A percentile compares a stretch with the other conserved stretches of the same genome.
Evolutionary conservation across 2,888 invertebrate genomes (phyloP).

Genomic region (Spilosoma lubricipeda): DNA sequence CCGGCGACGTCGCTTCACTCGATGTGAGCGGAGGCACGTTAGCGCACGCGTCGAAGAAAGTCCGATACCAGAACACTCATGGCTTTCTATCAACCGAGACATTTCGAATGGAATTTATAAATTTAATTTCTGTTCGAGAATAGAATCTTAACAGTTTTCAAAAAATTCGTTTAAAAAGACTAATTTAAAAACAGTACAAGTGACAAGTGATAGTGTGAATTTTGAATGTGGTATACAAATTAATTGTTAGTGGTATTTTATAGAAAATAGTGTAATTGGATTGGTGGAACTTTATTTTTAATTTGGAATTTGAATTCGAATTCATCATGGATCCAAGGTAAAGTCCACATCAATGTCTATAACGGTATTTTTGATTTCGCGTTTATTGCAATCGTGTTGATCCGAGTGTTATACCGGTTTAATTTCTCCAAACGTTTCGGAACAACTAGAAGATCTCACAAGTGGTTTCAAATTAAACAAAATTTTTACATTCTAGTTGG

Average conservation of each 20-base stretch:
- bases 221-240: slow-evolving; percentile 39
- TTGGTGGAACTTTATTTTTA: slow-evolving; percentile 18
- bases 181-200: slow-evolving; percentile 17
- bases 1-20: slow-evolving; percentile 69
- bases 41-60: slow-evolving; percentile 78
- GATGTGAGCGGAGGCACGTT: slow-evolving; percentile 68
- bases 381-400: slow-evolving; percentile 22
- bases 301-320: slow-evolving; percentile 41
- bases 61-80: slow-evolving; percentile 66
- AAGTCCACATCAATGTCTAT: slow-evolving; percentile 35
- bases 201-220: slow-evolving; percentile 62
- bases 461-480: slow-evolving; percentile 10
- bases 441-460: slow-evolving; percentile 13
- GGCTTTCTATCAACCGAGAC: slow-evolving; percentile 77
- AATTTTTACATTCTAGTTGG: neutral
- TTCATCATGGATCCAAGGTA: slow-evolving; percentile 78
- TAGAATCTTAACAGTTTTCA: slow-evolving; percentile 32
- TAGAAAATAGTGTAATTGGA: slow-evolving; percentile 28
- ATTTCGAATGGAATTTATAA: slow-evolving; percentile 55
- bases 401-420: slow-evolving; percentile 38
- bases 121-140: slow-evolving; percentile 44
- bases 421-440: slow-evolving; percentile 39
- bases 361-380: slow-evolving; percentile 24
- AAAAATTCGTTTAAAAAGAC: slow-evolving; percentile 9
- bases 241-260: slow-evolving; percentile 28